phyloP scores from a whole-genome alignment of 2,797 vertebrate genomes.

The Phylloscopus collybita region DNA sequence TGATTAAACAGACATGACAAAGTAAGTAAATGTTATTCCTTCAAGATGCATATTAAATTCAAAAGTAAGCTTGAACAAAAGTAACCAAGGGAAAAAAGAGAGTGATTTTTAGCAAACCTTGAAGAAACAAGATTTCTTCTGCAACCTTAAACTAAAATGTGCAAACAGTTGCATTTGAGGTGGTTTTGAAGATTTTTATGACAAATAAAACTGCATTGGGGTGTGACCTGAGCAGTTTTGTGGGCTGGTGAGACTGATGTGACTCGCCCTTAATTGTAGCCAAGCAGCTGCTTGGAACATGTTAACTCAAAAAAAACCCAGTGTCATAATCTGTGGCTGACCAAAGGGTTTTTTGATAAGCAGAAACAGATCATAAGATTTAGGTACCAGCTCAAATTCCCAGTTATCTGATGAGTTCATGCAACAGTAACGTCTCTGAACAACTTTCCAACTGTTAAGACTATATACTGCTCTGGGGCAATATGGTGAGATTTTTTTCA shows the following conservation, averaged over 20 bases:
- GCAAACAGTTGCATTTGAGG: neutral
- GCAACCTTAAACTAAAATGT: neutral
- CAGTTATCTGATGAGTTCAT: neutral
- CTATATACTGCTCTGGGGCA: neutral
- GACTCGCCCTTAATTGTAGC: neutral
- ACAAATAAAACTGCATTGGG: neutral
- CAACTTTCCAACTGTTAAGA: neutral
- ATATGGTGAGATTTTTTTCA: neutral
- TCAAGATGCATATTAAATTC: neutral
- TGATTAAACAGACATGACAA: neutral
- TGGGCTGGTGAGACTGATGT: neutral
- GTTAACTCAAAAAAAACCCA: neutral
- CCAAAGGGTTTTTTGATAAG: neutral
- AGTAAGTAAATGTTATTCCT: neutral
- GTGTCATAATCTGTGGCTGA: neutral
- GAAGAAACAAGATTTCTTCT: neutral
- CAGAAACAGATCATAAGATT: neutral
- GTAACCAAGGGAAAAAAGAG: fast-evolving
- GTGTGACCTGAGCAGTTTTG: neutral
- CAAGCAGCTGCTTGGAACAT: neutral
- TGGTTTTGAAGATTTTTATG: neutral
- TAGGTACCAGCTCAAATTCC: neutral
- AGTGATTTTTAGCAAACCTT: neutral
- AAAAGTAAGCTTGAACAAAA: neutral
- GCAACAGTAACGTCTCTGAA: neutral